A percentile compares a stretch with the other conserved stretches of the same genome.
These are phyloP conservation scores for Agriotes lineatus DNA, from an alignment of 2,888 invertebrate species.

Conservation along the genomic window DNA sequence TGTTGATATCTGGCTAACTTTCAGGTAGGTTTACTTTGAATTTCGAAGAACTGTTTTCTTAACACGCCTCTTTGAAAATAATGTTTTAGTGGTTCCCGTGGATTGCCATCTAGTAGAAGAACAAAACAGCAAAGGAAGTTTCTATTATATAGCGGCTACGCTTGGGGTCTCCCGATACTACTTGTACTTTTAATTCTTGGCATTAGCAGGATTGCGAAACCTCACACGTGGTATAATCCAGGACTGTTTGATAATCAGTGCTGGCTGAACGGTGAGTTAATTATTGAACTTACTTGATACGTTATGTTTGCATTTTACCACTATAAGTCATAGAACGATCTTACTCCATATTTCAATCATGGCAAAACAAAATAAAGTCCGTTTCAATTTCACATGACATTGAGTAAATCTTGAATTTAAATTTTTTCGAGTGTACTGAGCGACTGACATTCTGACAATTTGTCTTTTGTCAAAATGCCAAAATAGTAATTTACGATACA, in stretches of 20 bases:
- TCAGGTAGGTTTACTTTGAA: constrained; percentile 52
- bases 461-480: no score
- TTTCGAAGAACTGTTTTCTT: no score
- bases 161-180: constrained; percentile 45
- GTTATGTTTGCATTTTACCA: no score
- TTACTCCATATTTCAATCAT: no score
- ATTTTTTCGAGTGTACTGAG: no score
- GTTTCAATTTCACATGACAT: no score
- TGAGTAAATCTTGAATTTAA: no score
- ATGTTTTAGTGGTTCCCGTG: constrained; percentile 43
- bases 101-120: constrained; percentile 33
- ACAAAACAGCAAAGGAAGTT: constrained; percentile 42
- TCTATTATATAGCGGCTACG: constrained; percentile 43
- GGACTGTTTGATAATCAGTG: constrained; percentile 67
- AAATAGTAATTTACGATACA: no score
- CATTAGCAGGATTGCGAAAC: background rate
- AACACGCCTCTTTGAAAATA: no score
- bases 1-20: background rate
- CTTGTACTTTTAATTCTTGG: constrained; percentile 28
- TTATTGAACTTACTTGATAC: background rate
- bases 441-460: no score
- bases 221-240: constrained; percentile 28
- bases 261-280: constrained; percentile 71
- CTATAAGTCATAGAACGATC: no score
- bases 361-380: no score